Evolutionary conservation across 2,888 invertebrate species (phyloP).

Genomic region (Phyto melanocephala): DNA sequence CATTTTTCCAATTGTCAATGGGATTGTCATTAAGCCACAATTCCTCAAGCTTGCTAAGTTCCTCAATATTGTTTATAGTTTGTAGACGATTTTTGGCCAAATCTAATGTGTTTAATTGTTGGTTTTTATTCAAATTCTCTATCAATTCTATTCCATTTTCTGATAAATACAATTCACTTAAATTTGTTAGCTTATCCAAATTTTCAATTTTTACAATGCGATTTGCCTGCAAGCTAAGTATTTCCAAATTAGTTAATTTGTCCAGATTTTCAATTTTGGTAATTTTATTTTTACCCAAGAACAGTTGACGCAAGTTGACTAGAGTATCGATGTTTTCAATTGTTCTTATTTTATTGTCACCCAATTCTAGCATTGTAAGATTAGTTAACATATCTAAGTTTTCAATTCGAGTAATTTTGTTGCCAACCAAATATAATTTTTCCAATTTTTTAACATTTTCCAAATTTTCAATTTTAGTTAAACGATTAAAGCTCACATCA

Average conservation of each 20-base stretch:
- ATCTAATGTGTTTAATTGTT: constrained; percentile 90
- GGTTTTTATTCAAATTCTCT: constrained; percentile 86
- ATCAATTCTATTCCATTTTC: constrained; percentile 93
- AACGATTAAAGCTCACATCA: constrained; percentile 97
- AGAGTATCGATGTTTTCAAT: constrained; percentile 92
- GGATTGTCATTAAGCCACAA: constrained; percentile 98
- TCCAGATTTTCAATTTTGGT: constrained; percentile 90
- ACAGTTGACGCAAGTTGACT: constrained; percentile 87
- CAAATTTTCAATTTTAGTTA: constrained; percentile 91
- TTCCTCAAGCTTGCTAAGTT: constrained; percentile 90
- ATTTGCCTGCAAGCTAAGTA: constrained; percentile 94
- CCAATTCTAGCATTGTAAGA: constrained; percentile 92
- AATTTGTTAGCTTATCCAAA: constrained; percentile 84
- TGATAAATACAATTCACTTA: constrained; percentile 94
- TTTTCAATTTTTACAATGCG: constrained; percentile 92
- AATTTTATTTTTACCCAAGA: constrained; percentile 97
- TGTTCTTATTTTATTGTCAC: constrained; percentile 94
- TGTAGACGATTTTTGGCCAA: constrained; percentile 92
- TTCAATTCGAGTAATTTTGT: constrained; percentile 92
- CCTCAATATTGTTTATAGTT: constrained; percentile 87
- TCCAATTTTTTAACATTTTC: constrained; percentile 86
- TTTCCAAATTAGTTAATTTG: constrained; percentile 84
- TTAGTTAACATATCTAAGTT: constrained; percentile 90
- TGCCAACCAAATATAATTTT: constrained; percentile 93
- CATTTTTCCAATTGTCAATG: constrained; percentile 89